phyloP scores from a whole-genome alignment of 2,888 invertebrate genomes.

The Ceraclea dissimilis region DNA sequence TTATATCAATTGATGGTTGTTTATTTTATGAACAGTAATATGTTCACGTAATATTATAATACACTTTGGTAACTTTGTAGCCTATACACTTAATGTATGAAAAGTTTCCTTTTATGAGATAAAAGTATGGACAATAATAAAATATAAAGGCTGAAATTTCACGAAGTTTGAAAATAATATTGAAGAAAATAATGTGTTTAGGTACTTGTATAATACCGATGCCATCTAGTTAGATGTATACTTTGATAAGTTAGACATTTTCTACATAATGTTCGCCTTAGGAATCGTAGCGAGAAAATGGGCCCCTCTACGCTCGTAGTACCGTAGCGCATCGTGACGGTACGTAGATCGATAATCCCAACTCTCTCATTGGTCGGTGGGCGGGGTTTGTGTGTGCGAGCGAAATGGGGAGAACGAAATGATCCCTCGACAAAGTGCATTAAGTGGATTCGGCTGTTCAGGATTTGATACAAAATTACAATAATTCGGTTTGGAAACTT shows the following conservation, averaged over 20 bases:
- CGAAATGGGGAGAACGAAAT: conserved; percentile 29
- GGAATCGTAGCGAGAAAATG: conserved; percentile 17
- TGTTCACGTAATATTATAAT: no score
- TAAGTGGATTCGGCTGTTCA: conserved; percentile 24
- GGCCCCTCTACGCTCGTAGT: conserved; percentile 17
- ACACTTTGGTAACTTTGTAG: no score
- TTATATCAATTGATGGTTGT: no score
- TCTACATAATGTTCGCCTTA: conserved; percentile 13
- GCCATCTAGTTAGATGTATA: not conserved
- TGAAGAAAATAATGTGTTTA: not conserved
- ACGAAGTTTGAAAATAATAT: no score
- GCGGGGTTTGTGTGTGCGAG: conserved; percentile 23
- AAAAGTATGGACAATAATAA: no score
- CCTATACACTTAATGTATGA: no score
- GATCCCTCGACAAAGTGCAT: conserved; percentile 18
- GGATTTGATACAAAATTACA: conserved; percentile 24
- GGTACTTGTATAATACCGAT: not conserved
- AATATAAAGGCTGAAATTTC: no score
- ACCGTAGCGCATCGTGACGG: conserved; percentile 13
- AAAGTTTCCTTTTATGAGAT: no score
- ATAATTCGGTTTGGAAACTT: conserved; percentile 22
- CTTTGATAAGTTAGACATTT: not conserved
- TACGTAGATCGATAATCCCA: conserved; percentile 36
- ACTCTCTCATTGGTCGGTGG: conserved; percentile 35
- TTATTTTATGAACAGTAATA: no score